Conservation (phyloP, 2,113 vertebrate species). For the Choloepus hoffmanni region DNA sequence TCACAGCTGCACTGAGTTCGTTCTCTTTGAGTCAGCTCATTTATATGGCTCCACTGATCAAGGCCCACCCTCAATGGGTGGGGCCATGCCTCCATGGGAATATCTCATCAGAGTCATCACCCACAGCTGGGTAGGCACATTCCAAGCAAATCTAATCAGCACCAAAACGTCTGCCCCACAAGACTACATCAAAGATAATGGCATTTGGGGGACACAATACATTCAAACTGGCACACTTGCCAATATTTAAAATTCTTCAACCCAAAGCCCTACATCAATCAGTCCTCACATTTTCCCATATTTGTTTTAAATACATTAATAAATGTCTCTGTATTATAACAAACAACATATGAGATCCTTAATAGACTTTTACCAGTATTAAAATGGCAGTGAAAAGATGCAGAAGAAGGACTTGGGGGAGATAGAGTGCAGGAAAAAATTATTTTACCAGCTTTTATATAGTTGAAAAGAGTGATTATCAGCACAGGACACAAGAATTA, state of each 20-base stretch:
- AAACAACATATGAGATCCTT: not conserved
- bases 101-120: too few relatives aligned
- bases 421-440: not conserved
- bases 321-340: not conserved
- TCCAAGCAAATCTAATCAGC: too few relatives aligned
- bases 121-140: too few relatives aligned
- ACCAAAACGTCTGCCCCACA: too few relatives aligned
- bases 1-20: too few relatives aligned
- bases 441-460: not conserved
- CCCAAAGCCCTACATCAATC: not conserved
- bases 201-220: too few relatives aligned
- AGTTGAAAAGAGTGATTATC: not conserved
- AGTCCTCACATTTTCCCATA: not conserved
- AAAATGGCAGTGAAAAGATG: slow-evolving; percentile 8
- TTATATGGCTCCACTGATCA: too few relatives aligned
- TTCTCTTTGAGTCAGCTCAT: too few relatives aligned
- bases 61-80: too few relatives aligned
- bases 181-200: too few relatives aligned
- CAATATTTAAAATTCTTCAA: slow-evolving; percentile 15
- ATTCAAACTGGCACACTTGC: too few relatives aligned
- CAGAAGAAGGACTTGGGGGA: not conserved
- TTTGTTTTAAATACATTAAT: slow-evolving; percentile 23
- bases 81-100: too few relatives aligned
- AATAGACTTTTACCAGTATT: slow-evolving; percentile 17
- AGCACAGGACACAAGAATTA: not conserved